Evolutionary conservation across 2,797 vertebrate genomes (phyloP).

Genomic region (Halcyon chelicuti): DNA sequence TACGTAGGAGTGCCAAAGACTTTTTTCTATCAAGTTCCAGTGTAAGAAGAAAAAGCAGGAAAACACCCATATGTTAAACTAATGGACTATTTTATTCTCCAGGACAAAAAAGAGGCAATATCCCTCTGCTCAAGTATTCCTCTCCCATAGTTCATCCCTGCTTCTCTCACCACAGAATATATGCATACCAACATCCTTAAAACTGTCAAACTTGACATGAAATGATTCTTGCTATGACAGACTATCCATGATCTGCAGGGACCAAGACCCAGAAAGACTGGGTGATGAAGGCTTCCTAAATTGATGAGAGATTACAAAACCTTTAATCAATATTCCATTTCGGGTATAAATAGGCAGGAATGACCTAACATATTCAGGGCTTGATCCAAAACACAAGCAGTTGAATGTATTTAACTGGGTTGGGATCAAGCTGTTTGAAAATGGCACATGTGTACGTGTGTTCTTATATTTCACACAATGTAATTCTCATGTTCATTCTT

Average conservation of each 20-base stretch:
- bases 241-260: not conserved
- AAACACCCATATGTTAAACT: not conserved
- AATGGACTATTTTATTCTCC: not conserved
- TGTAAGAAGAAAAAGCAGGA: not conserved
- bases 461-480: not conserved
- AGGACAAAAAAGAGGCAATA: not conserved
- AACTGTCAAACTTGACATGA: not conserved
- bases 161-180: not conserved
- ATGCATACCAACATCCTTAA: not conserved
- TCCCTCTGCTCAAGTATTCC: not conserved
- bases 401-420: not conserved
- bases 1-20: not conserved
- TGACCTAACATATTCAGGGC: not conserved
- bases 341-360: not conserved
- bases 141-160: not conserved
- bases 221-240: not conserved
- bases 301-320: not conserved
- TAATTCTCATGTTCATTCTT: not conserved
- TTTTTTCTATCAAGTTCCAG: not conserved
- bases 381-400: not conserved
- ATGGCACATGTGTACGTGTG: rapidly evolving
- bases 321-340: not conserved
- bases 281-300: not conserved
- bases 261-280: not conserved
- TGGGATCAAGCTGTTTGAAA: not conserved